Base-by-base conservation (phyloP, 35 echinoderm and acorn worm genomes). In the Heliocidaris erythrogramma region DNA sequence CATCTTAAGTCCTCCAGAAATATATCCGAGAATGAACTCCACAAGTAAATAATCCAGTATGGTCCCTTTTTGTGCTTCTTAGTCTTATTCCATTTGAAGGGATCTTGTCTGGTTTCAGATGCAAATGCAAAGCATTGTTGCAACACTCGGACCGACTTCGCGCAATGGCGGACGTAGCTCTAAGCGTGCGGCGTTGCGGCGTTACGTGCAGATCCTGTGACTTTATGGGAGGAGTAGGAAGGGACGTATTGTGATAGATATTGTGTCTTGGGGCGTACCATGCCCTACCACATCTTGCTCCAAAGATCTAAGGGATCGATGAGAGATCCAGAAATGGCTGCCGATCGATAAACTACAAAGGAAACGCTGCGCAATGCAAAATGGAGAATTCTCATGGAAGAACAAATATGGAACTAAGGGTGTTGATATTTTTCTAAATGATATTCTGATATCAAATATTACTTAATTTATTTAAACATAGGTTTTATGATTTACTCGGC, bases 331-430 rank as follows among this genome's bases (percentile, higher is more conserved):
- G 87, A 89, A 89, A 47, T 48, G 87, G 30, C 87, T 89, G 47
- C 87, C 87, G 87, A 89, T 89, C 87, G 47, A 89, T 89, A 89
- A 89, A 21, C 27, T 89, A 89, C 87, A 89, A 89, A 89, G 87
- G 87, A 89, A 89, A 89, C 31, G 87, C 65, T 21, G 65, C 65
- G 14, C 65, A 78, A 17, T 78, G 65, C 65, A 78, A 78, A 27
- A 78, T 78, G 65, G 65, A 27, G 4, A n/a, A 78, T 78, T 24
- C 65, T 78, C 65, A 78, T n/a, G 65, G 17, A 78, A 78, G 65
- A 18, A 78, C 65, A 78, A 78, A 56, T 2, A 56, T 56, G 9
- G 21, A 78, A 0, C 0, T 27, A 42, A 78, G 21, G 4, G 27
- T 78, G 21, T 78, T 27, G 65, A 24, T 4, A 78, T 78, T 78